These are phyloP conservation scores for Cataglyphis rosenhaueri DNA, from an alignment of 2,888 invertebrate species.

Conservation along the genomic window DNA sequence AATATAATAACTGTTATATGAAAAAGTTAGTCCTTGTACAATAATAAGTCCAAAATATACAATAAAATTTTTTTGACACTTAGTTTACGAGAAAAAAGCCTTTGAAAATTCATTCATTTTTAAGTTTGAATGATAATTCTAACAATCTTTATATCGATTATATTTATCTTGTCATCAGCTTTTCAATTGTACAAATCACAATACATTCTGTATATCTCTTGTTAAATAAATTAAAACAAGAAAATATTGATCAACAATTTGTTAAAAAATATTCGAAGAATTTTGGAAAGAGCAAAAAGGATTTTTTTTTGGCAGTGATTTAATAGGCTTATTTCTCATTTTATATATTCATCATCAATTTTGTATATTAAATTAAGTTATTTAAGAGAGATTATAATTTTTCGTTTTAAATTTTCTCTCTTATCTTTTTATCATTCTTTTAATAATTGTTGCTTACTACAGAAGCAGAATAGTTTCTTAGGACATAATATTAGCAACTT, in stretches of 20 bases:
- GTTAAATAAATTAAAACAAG: neutral
- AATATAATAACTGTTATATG: neutral
- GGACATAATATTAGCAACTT: neutral
- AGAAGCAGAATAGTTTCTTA: neutral
- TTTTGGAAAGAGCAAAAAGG: slow-evolving; percentile 20
- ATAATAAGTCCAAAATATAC: neutral
- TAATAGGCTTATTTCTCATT: slow-evolving; percentile 39
- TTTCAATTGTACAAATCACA: neutral
- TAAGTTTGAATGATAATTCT: neutral
- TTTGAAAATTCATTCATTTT: neutral
- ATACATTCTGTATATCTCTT: neutral
- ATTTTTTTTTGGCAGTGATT: slow-evolving; percentile 41
- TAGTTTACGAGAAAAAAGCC: neutral
- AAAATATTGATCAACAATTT: neutral
- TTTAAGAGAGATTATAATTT: neutral
- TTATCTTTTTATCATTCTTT: neutral
- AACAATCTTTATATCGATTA: neutral
- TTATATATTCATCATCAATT: slow-evolving; percentile 1
- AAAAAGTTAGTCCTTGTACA: neutral
- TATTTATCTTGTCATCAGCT: neutral
- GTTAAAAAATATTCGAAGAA: slow-evolving; percentile 1
- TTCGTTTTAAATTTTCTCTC: neutral
- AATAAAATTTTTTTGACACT: neutral
- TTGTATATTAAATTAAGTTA: neutral
- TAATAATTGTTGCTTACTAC: neutral